Base-by-base conservation (phyloP, 2,888 invertebrate species). In the Meloe dianella region DNA sequence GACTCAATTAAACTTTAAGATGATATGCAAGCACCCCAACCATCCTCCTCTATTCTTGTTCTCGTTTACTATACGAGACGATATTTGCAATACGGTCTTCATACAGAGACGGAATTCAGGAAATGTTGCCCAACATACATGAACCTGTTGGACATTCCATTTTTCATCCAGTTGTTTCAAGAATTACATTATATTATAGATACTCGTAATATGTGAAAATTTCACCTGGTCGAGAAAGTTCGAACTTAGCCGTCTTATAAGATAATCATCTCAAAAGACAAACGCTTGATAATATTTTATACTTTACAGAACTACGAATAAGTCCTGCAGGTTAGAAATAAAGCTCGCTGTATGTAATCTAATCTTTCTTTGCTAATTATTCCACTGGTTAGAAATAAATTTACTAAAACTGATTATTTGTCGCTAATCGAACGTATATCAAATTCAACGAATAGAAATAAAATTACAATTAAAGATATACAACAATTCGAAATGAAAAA, bases 1-100 rank as follows among this genome's bases (percentile, higher is more conserved):
- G 87, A 87, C 88, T 89, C 89, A 89, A 89, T 90, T 89, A 89
- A 89, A 89, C 89, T 89, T 89, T 86, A 87, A 87, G 88, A 88
- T 87, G 87, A 87, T 87, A 88, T 88, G 87, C 87, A 83, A 81
- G 82, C 80, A 79, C 77, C 79, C 80, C 78, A 54, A 75, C 78
- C 74, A 71, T 67, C 71, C 71, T 73, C 54, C 69, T 66, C 70
- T 66, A 69, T 69, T 69, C 69, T 69, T 66, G 69, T 65, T 65
- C n/a, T n/a, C 68, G 65, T 65, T 63, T 47, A 69, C 66, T 69
- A 60, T 63, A 61, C 61, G 57, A 59, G 63, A 51, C 69, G 63
- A 47, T 56, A 65, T 56, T 69, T 64, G 64, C 61, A 69, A 69
- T 66, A 69, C 74, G 71, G 73, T 73, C 75, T 73, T 74, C 72